Conservation (phyloP, 2,797 vertebrate genomes). For the Acrossocheilus fasciatus region DNA sequence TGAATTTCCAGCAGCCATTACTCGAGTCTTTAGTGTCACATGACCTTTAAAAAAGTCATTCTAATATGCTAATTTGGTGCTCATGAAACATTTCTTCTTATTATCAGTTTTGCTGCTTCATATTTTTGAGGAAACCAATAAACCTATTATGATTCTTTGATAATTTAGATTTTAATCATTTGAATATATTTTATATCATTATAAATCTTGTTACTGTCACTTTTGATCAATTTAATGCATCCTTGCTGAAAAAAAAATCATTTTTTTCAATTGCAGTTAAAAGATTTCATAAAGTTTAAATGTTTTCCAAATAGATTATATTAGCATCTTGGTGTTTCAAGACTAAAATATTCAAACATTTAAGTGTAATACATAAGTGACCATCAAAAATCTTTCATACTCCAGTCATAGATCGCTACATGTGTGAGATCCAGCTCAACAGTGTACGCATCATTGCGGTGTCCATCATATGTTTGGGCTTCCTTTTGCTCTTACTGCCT, state of each 20-base stretch:
- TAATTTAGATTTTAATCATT: not conserved
- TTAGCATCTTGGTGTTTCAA: not conserved
- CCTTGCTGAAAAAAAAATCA: not conserved
- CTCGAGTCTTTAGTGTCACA: not conserved
- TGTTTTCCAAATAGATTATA: not conserved
- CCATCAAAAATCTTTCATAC: not conserved
- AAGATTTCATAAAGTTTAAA: not conserved
- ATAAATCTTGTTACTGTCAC: not conserved
- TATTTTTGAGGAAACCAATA: not conserved
- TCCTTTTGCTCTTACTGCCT: conserved; percentile 83
- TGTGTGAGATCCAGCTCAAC: conserved; percentile 84
- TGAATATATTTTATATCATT: not conserved
- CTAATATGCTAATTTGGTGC: not conserved
- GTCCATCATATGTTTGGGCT: conserved; percentile 84
- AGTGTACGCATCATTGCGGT: conserved; percentile 83
- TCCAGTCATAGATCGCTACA: conserved; percentile 84
- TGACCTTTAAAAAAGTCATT: not conserved
- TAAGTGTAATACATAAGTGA: not conserved
- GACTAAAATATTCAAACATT: not conserved
- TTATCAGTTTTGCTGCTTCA: not conserved
- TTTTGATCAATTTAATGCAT: conserved; percentile 2
- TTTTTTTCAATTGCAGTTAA: no score
- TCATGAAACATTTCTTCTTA: not conserved
- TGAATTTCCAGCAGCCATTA: not conserved
- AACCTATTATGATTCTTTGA: not conserved